Base-by-base conservation (phyloP, 2,888 invertebrate species). In the Caenorhabditis sp. region DNA sequence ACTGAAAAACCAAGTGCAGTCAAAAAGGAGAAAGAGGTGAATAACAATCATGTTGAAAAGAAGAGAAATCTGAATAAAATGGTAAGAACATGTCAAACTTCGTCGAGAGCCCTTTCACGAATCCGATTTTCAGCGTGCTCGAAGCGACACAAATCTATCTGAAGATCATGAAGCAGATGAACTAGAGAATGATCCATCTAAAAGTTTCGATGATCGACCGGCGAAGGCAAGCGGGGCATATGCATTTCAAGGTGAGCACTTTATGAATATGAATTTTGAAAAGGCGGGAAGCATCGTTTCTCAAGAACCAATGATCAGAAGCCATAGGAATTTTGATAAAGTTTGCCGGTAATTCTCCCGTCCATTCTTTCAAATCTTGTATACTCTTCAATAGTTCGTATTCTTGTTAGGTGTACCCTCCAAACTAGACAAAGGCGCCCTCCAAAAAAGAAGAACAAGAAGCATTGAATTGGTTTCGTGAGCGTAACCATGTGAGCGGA, bases 401-500 rank as follows among this genome's bases (percentile, higher is more conserved):
- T 63, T 26, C 69, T 26, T 70, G 26, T 49, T 74, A n/a, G 35
- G 49, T 31, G 47, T 49, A 59, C 68, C 47, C 56, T 44, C 35
- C 26, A 38, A 56, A 26, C 61, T 66, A 69, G 61, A 61, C 56
- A 69, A 80, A 80, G 26, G 26, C n/a, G n/a, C 54, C 26, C 26
- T 14, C 26, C 22, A n/a, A 61, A 41, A 54, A 66, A 59, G 47
- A 70, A 44, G 28, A 31, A 51, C n/a, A 59, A 51, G 24, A 59
- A 14, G 47, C 44, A 10, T 49, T 49, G 64, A 51, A 49, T 66
- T 51, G 49, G 66, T 68, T 35, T 31, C 66, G 44, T 35, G 49
- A 31, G 70, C 73, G 82, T 82, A 77, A 82, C 82, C 82, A 82
- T 82, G 82, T 82, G 82, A 82, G 82, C 76, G 51, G 61, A 26